Base-by-base conservation (phyloP, 2,888 invertebrate species). In the Polydrusus tereticollis region DNA sequence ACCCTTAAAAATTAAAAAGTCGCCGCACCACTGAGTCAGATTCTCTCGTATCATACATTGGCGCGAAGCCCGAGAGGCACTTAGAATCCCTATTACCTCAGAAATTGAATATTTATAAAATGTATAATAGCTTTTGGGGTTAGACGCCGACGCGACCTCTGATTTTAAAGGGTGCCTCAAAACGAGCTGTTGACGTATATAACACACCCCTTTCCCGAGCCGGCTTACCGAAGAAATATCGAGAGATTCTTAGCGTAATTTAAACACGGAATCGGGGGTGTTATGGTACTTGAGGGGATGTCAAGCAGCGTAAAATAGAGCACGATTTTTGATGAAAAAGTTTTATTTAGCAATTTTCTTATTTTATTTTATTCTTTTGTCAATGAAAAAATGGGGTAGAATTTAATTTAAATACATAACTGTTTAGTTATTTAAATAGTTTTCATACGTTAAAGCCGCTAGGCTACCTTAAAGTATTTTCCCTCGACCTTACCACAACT, bases 91-190 rank as follows among this genome's bases (percentile, higher is more conserved):
- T 20, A 71, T 71, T 66, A 71, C 71, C 71, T 55, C 71, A 66
- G 71, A 71, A 66, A 71, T 71, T 71, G 71, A 71, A 71, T 71
- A 71, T 71, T 71, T 71, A 71, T 71, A 71, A 71, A 65, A 65
- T 66, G 66, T 66, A 71, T 71, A 71, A 71, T 65, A 60, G 62
- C 63, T 36, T 64, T 52, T 16, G 50, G 63, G 63, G 63, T 18
- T 50, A 55, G 50, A 64, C 38, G 38, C 36, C 38, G 14, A 45
- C 47, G 12, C 45, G 33, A 47, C 47, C 62, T 47, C 45, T 45
- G 52, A 50, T 50, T 63, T 52, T 64, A 50, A 23, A 64, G 63
- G 47, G 63, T 36, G 36, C 63, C 52, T 36, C 36, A 23, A 47
- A 38, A n/a, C 36, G 38, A 21, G 63, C 21, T 52, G 63, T 64